Evolutionary conservation across 2,797 vertebrate genomes (phyloP), one percentile per base, ranked within the genome.

Genomic region (Nannoperca australis): DNA sequence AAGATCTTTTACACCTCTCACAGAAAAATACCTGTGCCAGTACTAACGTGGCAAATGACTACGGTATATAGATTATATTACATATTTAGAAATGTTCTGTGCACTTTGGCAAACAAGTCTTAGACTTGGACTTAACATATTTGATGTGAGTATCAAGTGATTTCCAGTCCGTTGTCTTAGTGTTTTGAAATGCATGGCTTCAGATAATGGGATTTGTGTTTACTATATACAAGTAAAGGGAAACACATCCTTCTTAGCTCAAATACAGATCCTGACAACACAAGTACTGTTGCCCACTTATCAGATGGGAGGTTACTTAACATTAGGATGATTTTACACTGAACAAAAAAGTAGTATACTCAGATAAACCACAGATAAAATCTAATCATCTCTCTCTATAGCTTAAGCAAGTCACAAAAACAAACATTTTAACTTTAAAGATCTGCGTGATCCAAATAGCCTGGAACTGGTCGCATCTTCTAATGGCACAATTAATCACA

Each of bases 401-500:
- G 18, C 20, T 12, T 38, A 27, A 63, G 2, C 12, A 70, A 77
- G 79, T 51, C 54, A 70, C 40, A 77, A 79, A 58, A 80, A 62
- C 34, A 51, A 27, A 81, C 88, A 85, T 84, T 9, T 71, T 87
- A 42, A 72, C 15, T 27, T 71, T 51, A 62, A 75, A 36, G 36
- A 73, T 69, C 56, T 67, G 74, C 13, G 5, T 47, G 71, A 85
- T 78, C 50, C 59, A 63, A 89, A 90, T 53, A 70, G 65, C 47
- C 27, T 82, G 73, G 82, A 78, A 74, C 63, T 65, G 38, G 68
- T 78, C 86, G 77, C 80, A 59, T 84, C 72, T 84, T 75, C 78
- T 92, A 93, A 93, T 91, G 84, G 81, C 73, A 70, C 71, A 84
- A 91, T 93, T 89, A 91, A 93, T 92, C 91, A 91, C 81, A 85